These are phyloP conservation scores for Eleginops maclovinus DNA, from an alignment of 2,113 vertebrate genomes.

Conservation along the genomic window DNA sequence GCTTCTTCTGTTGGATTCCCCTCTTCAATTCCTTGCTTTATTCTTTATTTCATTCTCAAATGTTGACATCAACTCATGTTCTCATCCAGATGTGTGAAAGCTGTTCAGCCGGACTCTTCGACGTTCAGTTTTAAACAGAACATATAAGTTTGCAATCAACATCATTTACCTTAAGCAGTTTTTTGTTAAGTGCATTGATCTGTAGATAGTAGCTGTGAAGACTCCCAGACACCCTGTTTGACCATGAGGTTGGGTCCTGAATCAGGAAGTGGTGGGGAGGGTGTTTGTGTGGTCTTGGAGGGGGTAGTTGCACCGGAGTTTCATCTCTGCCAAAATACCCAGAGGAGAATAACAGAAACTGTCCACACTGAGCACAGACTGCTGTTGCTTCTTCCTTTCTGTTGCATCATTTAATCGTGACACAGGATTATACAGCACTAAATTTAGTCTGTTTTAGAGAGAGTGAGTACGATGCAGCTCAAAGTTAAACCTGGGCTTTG, in stretches of 20 bases:
- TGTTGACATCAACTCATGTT: background rate
- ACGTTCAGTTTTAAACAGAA: slow-evolving; percentile 3
- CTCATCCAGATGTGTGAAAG: background rate
- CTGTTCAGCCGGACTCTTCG: background rate
- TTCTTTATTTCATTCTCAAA: background rate
- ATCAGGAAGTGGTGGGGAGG: slow-evolving; percentile 53
- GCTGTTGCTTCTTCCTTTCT: slow-evolving; percentile 64
- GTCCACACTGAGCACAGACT: slow-evolving; percentile 48
- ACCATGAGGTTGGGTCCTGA: slow-evolving; percentile 47
- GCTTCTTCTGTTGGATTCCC: background rate
- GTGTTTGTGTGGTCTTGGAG: background rate
- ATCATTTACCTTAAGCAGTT: background rate
- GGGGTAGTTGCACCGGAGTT: slow-evolving; percentile 42
- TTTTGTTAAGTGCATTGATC: slow-evolving; percentile 20
- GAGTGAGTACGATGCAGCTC: background rate
- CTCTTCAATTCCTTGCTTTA: background rate
- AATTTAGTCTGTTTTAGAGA: slow-evolving; percentile 43
- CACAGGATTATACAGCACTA: slow-evolving; percentile 67
- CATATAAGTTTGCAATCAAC: slow-evolving; percentile 22
- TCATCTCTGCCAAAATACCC: slow-evolving; percentile 69
- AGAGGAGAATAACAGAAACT: slow-evolving; percentile 74
- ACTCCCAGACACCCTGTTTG: slow-evolving; percentile 43
- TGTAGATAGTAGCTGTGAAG: slow-evolving; percentile 22
- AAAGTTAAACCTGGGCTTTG: slow-evolving; percentile 35
- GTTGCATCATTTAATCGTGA: slow-evolving; percentile 74